These are phyloP conservation scores for Penaeus japonicus DNA, from an alignment of 1,140 invertebrate species.

Conservation along the genomic window DNA sequence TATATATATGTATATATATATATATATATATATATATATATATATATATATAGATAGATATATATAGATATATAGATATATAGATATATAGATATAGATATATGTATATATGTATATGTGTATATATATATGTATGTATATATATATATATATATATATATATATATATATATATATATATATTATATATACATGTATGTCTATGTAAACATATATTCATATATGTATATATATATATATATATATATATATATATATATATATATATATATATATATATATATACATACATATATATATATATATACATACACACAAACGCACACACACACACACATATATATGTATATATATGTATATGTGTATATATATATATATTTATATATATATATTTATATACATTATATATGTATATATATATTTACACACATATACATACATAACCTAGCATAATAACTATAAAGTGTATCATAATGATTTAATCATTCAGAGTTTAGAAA, in stretches of 20 bases:
- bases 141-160: background rate
- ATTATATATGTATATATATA: background rate
- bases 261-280: conserved; percentile 3
- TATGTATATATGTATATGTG: background rate
- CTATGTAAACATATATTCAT: background rate
- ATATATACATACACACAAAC: conserved; percentile 11
- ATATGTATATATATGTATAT: background rate
- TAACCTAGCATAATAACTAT: background rate
- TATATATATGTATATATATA: background rate
- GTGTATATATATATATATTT: conserved; percentile 29
- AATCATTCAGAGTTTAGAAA: too few relatives aligned
- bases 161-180: background rate
- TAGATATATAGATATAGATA: background rate
- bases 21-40: background rate
- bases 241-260: background rate
- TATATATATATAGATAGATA: background rate
- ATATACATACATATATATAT: background rate
- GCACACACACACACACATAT: background rate
- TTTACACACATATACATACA: background rate
- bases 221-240: background rate
- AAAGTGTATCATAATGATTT: too few relatives aligned
- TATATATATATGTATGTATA: background rate
- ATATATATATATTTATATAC: background rate
- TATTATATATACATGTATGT: background rate
- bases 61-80: background rate